These are phyloP conservation scores for Myotis myotis DNA, from an alignment of 2,797 vertebrate genomes.

Conservation along the genomic window DNA sequence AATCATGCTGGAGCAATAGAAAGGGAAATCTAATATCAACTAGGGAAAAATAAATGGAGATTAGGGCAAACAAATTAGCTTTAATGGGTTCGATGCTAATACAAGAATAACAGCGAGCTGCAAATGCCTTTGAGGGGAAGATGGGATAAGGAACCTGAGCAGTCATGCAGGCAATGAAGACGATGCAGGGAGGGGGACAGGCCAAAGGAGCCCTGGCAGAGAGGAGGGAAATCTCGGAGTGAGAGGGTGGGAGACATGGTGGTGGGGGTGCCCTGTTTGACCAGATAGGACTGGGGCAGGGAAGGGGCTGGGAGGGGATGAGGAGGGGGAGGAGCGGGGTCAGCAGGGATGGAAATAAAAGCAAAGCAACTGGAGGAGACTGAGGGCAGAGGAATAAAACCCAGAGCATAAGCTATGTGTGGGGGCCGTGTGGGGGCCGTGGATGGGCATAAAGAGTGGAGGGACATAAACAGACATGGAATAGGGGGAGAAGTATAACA, in stretches of 20 bases:
- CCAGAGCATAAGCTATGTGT: conserved; percentile 52
- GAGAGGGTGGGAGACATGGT: background rate
- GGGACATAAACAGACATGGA: background rate
- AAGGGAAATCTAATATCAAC: conserved; percentile 82
- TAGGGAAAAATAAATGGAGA: conserved; percentile 84
- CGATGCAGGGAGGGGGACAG: conserved; percentile 25
- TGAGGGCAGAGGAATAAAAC: background rate
- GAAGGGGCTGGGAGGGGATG: conserved; percentile 58
- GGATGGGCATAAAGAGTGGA: background rate
- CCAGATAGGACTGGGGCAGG: background rate
- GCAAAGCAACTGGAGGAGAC: conserved; percentile 82
- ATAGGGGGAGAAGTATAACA: conserved; percentile 61
- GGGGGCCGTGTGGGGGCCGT: fast-evolving
- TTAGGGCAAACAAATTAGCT: conserved; percentile 83
- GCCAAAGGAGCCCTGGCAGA: conserved; percentile 48
- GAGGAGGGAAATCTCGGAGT: conserved; percentile 67
- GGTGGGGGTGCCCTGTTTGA: background rate
- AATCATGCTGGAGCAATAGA: conserved; percentile 80
- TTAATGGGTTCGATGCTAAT: conserved; percentile 82
- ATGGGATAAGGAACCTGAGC: conserved; percentile 76
- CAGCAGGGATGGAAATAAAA: conserved; percentile 51
- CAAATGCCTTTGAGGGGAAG: conserved; percentile 78
- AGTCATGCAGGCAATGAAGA: conserved; percentile 75
- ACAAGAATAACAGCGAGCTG: conserved; percentile 80
- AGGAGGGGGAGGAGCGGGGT: background rate